These are phyloP conservation scores for Lycorma delicatula DNA, from an alignment of 1,140 invertebrate genomes.

Conservation along the genomic window DNA sequence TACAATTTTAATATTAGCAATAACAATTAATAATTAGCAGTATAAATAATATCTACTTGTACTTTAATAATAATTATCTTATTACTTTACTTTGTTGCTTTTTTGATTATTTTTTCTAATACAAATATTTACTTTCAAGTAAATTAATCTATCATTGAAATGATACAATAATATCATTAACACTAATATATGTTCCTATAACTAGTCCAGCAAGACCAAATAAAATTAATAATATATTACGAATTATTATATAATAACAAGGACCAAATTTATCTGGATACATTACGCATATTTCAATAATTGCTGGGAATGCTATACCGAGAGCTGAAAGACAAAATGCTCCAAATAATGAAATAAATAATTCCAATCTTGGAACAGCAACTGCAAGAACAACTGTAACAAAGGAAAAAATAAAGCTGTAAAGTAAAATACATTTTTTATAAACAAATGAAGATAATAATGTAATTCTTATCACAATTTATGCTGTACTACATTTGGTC, in stretches of 20 bases:
- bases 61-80: too few species aligned
- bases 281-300: slow-evolving; percentile 62
- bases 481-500: too few species aligned
- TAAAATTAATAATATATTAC: slow-evolving; percentile 59
- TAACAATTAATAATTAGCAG: too few species aligned
- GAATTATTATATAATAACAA: slow-evolving; percentile 40
- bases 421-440: too few species aligned
- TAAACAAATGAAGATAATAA: too few species aligned
- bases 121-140: too few species aligned
- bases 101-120: too few species aligned
- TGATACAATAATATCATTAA: slow-evolving; percentile 48
- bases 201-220: slow-evolving; percentile 58
- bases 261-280: slow-evolving; percentile 44
- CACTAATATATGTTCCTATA: slow-evolving; percentile 59
- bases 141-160: slow-evolving; percentile 9
- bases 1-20: too few species aligned
- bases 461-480: too few species aligned
- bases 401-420: too few species aligned
- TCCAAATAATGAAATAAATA: slow-evolving; percentile 79
- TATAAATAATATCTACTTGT: too few species aligned
- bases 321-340: slow-evolving; percentile 69
- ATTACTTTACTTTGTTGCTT: too few species aligned
- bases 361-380: slow-evolving; percentile 62
- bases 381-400: slow-evolving; percentile 62
- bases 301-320: slow-evolving; percentile 72